phyloP scores from a whole-genome alignment of 2,797 vertebrate species.

The Helostoma temminkii region DNA sequence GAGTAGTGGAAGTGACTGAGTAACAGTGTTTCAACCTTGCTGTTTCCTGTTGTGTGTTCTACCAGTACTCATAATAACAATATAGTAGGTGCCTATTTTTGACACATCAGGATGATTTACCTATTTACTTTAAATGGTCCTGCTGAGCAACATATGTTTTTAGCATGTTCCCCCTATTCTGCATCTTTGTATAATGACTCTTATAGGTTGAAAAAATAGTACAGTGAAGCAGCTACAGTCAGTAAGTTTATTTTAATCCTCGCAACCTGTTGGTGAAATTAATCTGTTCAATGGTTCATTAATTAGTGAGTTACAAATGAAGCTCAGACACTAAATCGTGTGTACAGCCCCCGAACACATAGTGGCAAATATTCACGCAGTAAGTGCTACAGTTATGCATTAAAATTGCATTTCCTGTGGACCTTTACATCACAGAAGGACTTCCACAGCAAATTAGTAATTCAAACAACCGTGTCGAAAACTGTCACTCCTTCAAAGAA shows the following conservation, averaged over 20 bases:
- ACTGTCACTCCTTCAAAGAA: conserved; percentile 65
- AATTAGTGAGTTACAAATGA: conserved; percentile 29
- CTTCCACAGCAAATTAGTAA: conserved; percentile 65
- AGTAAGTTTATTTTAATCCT: conserved; percentile 17
- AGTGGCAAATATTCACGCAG: conserved; percentile 20
- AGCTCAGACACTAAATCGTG: conserved; percentile 10
- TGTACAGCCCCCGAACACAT: conserved; percentile 14
- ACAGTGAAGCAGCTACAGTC: neutral
- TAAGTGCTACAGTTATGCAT: conserved; percentile 20
- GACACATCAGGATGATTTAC: conserved; percentile 4
- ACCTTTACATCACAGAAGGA: conserved; percentile 43
- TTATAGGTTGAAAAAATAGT: conserved; percentile 12
- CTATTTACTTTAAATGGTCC: neutral
- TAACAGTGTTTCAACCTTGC: conserved; percentile 40
- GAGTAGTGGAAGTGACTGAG: conserved; percentile 34
- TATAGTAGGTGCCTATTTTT: conserved; percentile 1
- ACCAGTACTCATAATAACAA: neutral
- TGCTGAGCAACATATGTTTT: neutral
- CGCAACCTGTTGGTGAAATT: conserved; percentile 21
- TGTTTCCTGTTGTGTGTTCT: conserved; percentile 8
- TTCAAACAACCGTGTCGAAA: conserved; percentile 69
- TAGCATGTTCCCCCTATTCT: neutral
- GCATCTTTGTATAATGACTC: neutral
- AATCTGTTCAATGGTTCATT: conserved; percentile 19
- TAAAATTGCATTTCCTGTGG: conserved; percentile 48